phyloP scores from a whole-genome alignment of 2,797 vertebrate genomes.

The Hippopotamyrus pictus region DNA sequence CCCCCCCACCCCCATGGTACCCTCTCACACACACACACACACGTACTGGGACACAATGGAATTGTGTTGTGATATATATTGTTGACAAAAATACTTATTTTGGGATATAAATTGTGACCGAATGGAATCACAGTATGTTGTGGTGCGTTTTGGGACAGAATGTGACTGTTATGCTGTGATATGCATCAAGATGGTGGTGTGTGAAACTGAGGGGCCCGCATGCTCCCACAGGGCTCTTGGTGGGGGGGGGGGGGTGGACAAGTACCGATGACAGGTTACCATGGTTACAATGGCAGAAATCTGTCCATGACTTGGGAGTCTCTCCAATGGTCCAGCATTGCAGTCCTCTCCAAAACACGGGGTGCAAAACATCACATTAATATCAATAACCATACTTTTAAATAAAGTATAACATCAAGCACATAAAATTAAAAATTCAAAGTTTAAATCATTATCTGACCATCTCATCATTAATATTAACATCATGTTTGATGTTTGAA shows the following conservation, averaged over 20 bases:
- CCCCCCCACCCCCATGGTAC: constrained; percentile 21
- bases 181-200: constrained; percentile 9
- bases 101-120: background rate
- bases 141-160: background rate
- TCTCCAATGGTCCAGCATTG: constrained; percentile 12
- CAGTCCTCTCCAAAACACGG: background rate
- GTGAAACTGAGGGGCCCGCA: background rate
- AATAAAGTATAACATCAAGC: background rate
- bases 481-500: background rate
- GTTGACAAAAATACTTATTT: background rate
- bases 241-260: background rate
- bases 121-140: background rate
- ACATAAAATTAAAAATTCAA: background rate
- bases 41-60: background rate
- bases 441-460: background rate
- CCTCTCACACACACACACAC: constrained; percentile 28
- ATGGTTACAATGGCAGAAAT: constrained; percentile 22
- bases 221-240: constrained; percentile 10
- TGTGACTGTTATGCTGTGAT: constrained; percentile 4
- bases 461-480: background rate
- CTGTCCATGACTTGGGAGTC: constrained; percentile 20
- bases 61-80: background rate
- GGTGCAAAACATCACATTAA: background rate
- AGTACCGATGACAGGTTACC: constrained; percentile 24
- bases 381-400: background rate